Conservation (phyloP, 2,113 vertebrate genomes). For the Gnathonemus echidnorhynchus region DNA sequence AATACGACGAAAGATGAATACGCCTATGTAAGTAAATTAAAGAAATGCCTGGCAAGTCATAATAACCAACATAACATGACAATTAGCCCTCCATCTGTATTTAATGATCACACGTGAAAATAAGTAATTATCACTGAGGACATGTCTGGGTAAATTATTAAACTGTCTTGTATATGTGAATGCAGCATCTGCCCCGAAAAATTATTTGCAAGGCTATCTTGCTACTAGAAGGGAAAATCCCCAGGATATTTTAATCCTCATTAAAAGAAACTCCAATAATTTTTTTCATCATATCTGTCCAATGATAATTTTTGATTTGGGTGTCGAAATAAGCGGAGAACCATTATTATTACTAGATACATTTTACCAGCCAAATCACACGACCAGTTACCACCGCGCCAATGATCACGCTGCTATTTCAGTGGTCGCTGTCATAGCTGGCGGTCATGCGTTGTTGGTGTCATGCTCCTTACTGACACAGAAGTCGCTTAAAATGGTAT, state of each 20-base stretch:
- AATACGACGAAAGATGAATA: conserved; percentile 48
- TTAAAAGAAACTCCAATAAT: neutral
- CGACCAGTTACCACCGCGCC: neutral
- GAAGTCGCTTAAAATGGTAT: neutral
- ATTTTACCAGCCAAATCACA: neutral
- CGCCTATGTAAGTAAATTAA: conserved; percentile 44
- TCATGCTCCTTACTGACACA: neutral
- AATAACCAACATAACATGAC: neutral
- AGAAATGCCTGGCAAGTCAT: neutral
- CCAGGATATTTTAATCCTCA: neutral
- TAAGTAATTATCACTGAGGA: neutral
- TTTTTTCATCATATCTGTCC: neutral
- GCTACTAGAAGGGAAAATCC: neutral
- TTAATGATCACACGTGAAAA: neutral
- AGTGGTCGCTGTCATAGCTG: neutral
- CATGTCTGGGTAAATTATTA: neutral
- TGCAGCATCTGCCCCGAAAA: neutral
- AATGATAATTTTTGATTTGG: conserved; percentile 4
- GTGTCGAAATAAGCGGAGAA: neutral
- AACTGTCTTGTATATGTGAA: neutral
- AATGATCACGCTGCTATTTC: neutral
- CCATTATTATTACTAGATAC: neutral
- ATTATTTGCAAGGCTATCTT: neutral
- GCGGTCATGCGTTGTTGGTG: neutral
- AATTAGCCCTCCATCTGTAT: neutral